Evolutionary conservation across 2,113 vertebrate species (phyloP), one percentile per base, ranked within the genome.

Genomic region (Saguinus midas): DNA sequence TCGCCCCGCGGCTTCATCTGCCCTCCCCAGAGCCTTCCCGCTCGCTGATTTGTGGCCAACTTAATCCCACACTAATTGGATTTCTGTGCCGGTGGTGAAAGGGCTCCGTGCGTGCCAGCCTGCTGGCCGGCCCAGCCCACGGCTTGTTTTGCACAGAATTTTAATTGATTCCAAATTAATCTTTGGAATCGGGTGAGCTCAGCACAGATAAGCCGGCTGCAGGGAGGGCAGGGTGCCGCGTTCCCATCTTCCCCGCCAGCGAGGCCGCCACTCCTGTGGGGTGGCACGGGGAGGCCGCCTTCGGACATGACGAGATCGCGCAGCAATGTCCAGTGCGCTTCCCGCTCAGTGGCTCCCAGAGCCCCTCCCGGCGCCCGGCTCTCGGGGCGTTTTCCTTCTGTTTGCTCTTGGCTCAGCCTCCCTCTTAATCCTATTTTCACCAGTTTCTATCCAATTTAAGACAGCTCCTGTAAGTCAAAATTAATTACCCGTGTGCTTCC

Each of bases 371-470:
- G 94, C 92, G n/a, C 93, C 96, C 76, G 37, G 87, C 94, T 96
- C 97, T 25, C 76, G 0, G 79, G 94, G 97, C 97, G 94, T 50
- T 98, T 98, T 98, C 96, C 97, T 98, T 98, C 98, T 95, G 95
- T 97, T 98, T 97, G 97, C 97, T 97, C 96, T 97, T 98, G 98
- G 98, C 98, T 97, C 97, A 97, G 96, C 96, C 97, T 96, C 95
- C 94, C 91, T 96, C 96, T 96, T 99, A 99, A 99, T 98, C 99
- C 98, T 97, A 98, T 99, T 98, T 98, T 98, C 98, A 45, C 97
- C 97, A 96, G 76, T 97, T 98, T 98, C 97, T 95, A 98, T 98
- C 98, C 98, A 98, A 98, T 98, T 98, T 98, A 98, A 98, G 98
- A 97, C 98, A 95, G 76, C 76, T 50, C 17, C 45, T 50, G 29